Evolutionary conservation across 2,113 vertebrate genomes (phyloP), one percentile per base, ranked within the genome.

Genomic region (Melierax canorus): DNA sequence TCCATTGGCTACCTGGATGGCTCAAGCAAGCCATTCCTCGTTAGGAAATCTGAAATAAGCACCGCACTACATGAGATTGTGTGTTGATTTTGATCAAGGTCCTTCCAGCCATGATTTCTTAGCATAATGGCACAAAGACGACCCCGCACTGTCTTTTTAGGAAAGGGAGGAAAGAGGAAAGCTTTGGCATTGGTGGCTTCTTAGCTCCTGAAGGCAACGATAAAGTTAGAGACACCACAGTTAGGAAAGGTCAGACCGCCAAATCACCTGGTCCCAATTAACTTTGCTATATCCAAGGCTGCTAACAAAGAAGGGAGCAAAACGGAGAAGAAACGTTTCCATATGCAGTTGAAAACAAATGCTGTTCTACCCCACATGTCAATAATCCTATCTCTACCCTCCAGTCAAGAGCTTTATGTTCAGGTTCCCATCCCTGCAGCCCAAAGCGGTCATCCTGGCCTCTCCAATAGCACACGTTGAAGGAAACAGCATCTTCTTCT

Each of bases 301-400:
- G 60, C 24, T 0, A 27, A 46, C 1, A 0, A 72, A 58, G 14
- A 64, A 50, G 4, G 32, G 16, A 58, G 16, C 2, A 27, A 88
- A 81, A 71, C 0, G 1, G 56, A 76, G 30, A 50, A 14, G 43
- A 16, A 77, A 80, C 21, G 13, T 36, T 81, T 59, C 55, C 51
- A 20, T 29, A 53, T 74, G 38, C 2, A 1, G n/a, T 12, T 41
- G 41, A 78, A 86, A 58, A 66, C 6, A 36, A 46, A 39, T 1
- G 0, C 18, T 43, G 38, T n/a, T 91, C 39, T 62, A 72, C 21
- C n/a, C 14, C 3, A 53, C 14, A 2, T 9, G 9, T 51, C 77
- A 7, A 82, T 29, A 90, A 88, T 39, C 23, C 68, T 14, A 11
- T 36, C 63, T 34, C 39, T 26, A 14, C 39, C 46, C 29, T 51